Percentiles rank a stretch among this genome's conserved stretches.
These are phyloP conservation scores for Trissoscelio sp. DNA, from an alignment of 2,888 invertebrate species.

Conservation along the genomic window DNA sequence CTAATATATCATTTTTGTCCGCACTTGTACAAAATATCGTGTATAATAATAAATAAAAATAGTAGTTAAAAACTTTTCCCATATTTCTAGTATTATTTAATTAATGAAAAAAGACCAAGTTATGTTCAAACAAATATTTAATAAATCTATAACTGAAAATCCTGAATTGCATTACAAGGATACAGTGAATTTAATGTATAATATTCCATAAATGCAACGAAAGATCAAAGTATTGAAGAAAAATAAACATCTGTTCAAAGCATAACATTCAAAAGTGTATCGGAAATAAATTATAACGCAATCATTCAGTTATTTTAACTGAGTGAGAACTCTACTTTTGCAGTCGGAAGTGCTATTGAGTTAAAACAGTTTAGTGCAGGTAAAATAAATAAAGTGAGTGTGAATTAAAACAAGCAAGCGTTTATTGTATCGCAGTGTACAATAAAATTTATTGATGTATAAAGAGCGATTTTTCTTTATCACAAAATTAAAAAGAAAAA, in stretches of 20 bases:
- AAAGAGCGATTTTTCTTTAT: background rate
- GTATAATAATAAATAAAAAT: too few relatives aligned
- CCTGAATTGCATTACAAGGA: too few relatives aligned
- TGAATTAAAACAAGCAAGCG: slow-evolving; percentile 20
- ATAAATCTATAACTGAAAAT: too few relatives aligned
- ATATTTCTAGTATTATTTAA: too few relatives aligned
- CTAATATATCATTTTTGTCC: too few relatives aligned
- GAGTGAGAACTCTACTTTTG: slow-evolving; percentile 29
- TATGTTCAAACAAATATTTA: too few relatives aligned
- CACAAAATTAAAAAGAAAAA: too few relatives aligned
- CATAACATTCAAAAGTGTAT: slow-evolving; percentile 6
- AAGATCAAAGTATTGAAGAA: slow-evolving; percentile 10
- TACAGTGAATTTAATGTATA: too few relatives aligned
- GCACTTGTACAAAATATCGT: too few relatives aligned
- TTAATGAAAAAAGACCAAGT: too few relatives aligned
- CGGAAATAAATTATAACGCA: slow-evolving; percentile 14
- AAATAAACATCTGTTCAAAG: background rate
- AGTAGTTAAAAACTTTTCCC: too few relatives aligned
- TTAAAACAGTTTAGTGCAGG: slow-evolving; percentile 28
- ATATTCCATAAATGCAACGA: background rate
- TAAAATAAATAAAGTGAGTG: slow-evolving; percentile 36
- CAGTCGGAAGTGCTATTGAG: slow-evolving; percentile 25
- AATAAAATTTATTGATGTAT: background rate
- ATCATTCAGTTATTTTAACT: slow-evolving; percentile 38
- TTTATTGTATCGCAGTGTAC: background rate